Evolutionary conservation across 2,113 vertebrate species (phyloP).

Genomic region (Solea senegalensis): DNA sequence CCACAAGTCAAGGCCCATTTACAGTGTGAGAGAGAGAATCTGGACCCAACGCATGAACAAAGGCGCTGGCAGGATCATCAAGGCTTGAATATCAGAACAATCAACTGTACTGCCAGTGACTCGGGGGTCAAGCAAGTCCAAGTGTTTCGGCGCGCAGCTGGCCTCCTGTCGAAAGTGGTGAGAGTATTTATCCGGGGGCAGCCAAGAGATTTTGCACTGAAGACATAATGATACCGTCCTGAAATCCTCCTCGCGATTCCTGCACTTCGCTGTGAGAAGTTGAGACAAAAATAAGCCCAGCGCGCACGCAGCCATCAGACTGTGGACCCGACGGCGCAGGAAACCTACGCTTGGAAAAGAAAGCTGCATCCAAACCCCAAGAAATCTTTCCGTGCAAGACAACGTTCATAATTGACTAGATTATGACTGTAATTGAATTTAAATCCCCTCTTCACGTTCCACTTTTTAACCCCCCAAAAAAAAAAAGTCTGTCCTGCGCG

Average conservation of each 20-base stretch:
- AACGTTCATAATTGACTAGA: slow-evolving; percentile 38
- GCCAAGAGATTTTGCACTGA: slow-evolving; percentile 41
- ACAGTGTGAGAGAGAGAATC: slow-evolving; percentile 17
- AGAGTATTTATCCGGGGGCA: slow-evolving; percentile 29
- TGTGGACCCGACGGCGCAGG: slow-evolving; percentile 12
- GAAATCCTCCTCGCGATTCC: slow-evolving; percentile 33
- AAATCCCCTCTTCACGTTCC: slow-evolving; percentile 15
- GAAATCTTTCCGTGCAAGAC: slow-evolving; percentile 36
- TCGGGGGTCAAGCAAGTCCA: slow-evolving; percentile 49
- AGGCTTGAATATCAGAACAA: slow-evolving; percentile 45
- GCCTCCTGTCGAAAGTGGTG: slow-evolving; percentile 16
- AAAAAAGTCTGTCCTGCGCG: neutral
- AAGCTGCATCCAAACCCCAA: slow-evolving; percentile 34
- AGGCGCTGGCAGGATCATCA: slow-evolving; percentile 31
- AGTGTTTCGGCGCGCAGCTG: slow-evolving; percentile 21
- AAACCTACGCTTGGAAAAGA: slow-evolving; percentile 42
- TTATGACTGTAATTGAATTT: slow-evolving; percentile 21
- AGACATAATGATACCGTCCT: slow-evolving; percentile 33
- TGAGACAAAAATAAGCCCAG: slow-evolving; percentile 18
- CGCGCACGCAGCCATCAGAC: neutral
- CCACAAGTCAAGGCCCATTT: slow-evolving; percentile 3
- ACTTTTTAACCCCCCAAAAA: neutral
- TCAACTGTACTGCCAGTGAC: slow-evolving; percentile 48
- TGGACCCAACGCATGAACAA: slow-evolving; percentile 20
- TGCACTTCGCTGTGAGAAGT: slow-evolving; percentile 14